These are phyloP conservation scores for Drosophila murphyi DNA, from an alignment of 1,140 invertebrate genomes.

Conservation along the genomic window DNA sequence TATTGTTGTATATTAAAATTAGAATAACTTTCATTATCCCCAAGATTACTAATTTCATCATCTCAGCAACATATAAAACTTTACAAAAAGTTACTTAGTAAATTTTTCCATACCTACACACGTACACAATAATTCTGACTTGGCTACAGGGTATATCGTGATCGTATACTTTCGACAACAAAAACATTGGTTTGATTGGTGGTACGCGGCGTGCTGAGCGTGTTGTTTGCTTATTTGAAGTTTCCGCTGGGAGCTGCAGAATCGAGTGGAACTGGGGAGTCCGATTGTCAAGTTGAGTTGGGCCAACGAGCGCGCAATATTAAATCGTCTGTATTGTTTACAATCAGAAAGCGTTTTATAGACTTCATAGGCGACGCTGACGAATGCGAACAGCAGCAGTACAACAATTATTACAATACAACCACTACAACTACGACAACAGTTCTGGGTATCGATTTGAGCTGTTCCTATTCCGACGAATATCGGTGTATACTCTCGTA, in stretches of 20 bases:
- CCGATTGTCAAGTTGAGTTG: constrained; percentile 30
- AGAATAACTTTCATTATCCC: no score
- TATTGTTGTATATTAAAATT: no score
- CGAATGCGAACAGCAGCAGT: constrained; percentile 32
- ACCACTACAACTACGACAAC: constrained; percentile 19
- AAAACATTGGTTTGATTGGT: constrained; percentile 50
- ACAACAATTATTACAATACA: constrained; percentile 12
- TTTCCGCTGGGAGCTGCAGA: constrained; percentile 73
- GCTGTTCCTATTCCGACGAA: constrained; percentile 62
- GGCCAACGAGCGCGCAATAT: constrained; percentile 74
- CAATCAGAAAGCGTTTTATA: constrained; percentile 82
- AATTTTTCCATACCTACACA: no score
- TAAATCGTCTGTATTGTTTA: constrained; percentile 82
- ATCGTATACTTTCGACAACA: neutral
- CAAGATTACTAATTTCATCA: no score
- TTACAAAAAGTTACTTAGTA: no score
- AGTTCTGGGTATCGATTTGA: constrained; percentile 53
- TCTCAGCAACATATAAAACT: no score
- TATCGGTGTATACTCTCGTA: neutral
- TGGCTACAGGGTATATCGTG: neutral
- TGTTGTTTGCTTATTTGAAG: constrained; percentile 81
- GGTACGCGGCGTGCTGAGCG: constrained; percentile 74
- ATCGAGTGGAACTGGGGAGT: constrained; percentile 40
- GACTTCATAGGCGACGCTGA: constrained; percentile 69
- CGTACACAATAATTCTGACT: no score